Evolutionary conservation across 2,113 vertebrate genomes (phyloP).

Genomic region (Hippolais icterina): DNA sequence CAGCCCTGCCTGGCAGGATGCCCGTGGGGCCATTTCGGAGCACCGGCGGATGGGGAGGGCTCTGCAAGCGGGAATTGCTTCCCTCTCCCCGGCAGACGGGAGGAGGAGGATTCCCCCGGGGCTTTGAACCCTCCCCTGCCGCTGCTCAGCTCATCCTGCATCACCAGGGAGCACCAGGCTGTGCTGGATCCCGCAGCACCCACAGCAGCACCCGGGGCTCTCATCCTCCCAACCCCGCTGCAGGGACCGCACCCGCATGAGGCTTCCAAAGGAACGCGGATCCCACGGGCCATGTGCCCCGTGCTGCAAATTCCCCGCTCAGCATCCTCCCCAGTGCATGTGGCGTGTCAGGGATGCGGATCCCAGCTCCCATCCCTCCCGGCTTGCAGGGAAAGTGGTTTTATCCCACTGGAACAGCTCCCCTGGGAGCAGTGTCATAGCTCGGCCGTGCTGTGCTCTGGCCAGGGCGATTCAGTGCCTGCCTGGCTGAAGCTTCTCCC

Average conservation of each 20-base stretch:
- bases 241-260: background rate
- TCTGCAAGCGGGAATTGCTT: background rate
- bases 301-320: background rate
- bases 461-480: background rate
- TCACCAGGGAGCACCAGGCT: background rate
- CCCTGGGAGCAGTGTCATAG: background rate
- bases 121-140: background rate
- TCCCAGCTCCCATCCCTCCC: background rate
- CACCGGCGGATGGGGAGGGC: background rate
- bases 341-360: fast-evolving
- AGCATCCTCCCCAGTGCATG: background rate
- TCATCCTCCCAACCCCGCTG: background rate
- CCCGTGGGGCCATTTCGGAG: background rate
- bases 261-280: background rate
- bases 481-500: conserved; percentile 1
- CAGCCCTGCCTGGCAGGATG: background rate
- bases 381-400: background rate
- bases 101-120: background rate
- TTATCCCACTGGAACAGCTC: background rate
- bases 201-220: background rate
- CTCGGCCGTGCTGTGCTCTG: background rate
- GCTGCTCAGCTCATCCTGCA: background rate
- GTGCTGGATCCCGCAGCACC: background rate
- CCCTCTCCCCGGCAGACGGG: background rate
- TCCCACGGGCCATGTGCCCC: fast-evolving